These are phyloP conservation scores for Fissipunctia ypsillon DNA, from an alignment of 2,888 invertebrate species.

Conservation along the genomic window DNA sequence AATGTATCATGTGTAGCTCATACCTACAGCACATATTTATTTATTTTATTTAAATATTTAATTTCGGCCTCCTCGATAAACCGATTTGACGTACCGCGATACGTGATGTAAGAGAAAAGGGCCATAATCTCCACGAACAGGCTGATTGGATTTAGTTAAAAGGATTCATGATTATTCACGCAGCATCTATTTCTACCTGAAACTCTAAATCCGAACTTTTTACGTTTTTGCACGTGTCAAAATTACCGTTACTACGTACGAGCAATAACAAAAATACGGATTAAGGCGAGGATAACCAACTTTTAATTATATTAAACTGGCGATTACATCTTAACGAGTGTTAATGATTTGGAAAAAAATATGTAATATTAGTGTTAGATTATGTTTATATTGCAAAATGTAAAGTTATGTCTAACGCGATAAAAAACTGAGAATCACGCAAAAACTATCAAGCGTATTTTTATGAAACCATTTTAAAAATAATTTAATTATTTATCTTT, in stretches of 20 bases:
- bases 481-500: too few relatives aligned
- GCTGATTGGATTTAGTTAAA: conserved; percentile 46
- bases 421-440: too few relatives aligned
- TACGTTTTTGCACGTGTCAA: neutral
- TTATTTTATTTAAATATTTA: too few relatives aligned
- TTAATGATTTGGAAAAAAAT: too few relatives aligned
- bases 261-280: neutral
- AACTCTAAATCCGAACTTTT: neutral
- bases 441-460: too few relatives aligned
- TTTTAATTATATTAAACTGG: too few relatives aligned
- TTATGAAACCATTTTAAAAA: too few relatives aligned
- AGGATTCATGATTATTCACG: conserved; percentile 40
- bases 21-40: conserved; percentile 20
- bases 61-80: conserved; percentile 33
- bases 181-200: conserved; percentile 14
- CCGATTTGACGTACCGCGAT: conserved; percentile 26
- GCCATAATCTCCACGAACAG: conserved; percentile 36
- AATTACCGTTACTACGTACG: neutral
- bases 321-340: too few relatives aligned
- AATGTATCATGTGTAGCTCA: neutral
- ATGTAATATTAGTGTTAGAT: too few relatives aligned
- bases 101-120: conserved; percentile 39
- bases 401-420: too few relatives aligned
- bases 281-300: too few relatives aligned
- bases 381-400: too few relatives aligned